Percentiles rank a stretch among this genome's conserved stretches.
These are phyloP conservation scores for Euleptes europaea DNA, from an alignment of 2,113 vertebrate species.

Conservation along the genomic window DNA sequence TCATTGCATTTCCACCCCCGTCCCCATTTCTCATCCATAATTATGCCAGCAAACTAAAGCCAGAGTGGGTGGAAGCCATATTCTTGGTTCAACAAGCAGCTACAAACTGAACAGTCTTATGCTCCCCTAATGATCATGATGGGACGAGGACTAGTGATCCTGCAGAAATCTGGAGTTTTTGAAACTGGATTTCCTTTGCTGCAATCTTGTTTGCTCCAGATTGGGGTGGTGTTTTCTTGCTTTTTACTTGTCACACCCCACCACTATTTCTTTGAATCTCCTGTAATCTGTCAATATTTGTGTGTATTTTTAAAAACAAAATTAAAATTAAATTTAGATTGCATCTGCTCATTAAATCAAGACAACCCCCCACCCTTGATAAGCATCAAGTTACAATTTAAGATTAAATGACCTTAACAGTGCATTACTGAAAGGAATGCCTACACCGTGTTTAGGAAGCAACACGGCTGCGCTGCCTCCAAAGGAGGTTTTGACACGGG, in stretches of 20 bases:
- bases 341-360: not conserved
- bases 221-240: not conserved
- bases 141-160: not conserved
- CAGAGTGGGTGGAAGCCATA: constrained; percentile 37
- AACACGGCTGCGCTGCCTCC: too few species aligned
- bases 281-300: not conserved
- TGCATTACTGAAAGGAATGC: too few species aligned
- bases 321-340: not conserved
- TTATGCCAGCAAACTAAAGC: constrained; percentile 48
- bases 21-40: constrained; percentile 1
- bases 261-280: not conserved
- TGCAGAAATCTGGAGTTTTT: not conserved
- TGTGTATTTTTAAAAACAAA: not conserved
- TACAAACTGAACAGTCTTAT: not conserved
- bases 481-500: too few species aligned
- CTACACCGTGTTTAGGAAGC: too few species aligned
- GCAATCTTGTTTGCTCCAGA: not conserved
- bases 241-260: not conserved
- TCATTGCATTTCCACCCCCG: not conserved
- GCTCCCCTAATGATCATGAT: not conserved
- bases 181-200: not conserved
- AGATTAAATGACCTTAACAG: too few species aligned
- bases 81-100: constrained; percentile 38
- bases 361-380: not conserved
- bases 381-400: not conserved